Base-by-base conservation (phyloP, 53 echinoderm and acorn worm genomes). In the Holothuria scabra region DNA sequence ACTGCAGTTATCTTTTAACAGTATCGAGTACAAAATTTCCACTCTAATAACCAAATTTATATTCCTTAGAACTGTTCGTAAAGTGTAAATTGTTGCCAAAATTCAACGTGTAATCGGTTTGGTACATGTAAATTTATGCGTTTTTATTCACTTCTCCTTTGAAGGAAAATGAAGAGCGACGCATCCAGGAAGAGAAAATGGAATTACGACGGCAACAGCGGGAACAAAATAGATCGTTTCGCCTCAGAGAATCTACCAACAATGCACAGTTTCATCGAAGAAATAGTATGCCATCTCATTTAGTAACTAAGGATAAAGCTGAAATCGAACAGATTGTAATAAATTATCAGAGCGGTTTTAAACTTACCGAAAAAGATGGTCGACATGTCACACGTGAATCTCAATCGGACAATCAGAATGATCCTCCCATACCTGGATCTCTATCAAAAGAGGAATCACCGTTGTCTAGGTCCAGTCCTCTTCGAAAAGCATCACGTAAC, bases 151-250 rank as follows among this genome's bases (percentile, higher is more conserved):
- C 23, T 20, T 14, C 12, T 82, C 0, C 20, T 87, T 79, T 31
- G 22, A 46, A 96, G 96, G 96, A 96, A 84, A 96, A 96, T 57
- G 96, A 96, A 80, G 68, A 79, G 14, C 88, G 93, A 34, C 87
- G 86, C n/a, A 44, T 88, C 21, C 90, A 90, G 58, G 96, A 96
- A 75, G 61, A 91, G 24, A 76, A 85, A 74, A 87, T 89, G 7
- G 92, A 91, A 82, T 87, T 90, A 23, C 93, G 99, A 60, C 87
- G 91, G 30, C 83, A 81, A 44, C 90, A 94, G 60, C 85, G 90
- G 2, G 93, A 93, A 46, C 93, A 96, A 66, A 91, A 92, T 80
- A 88, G 88, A 31, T 82, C 84, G 19, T 62, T 75, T 20, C 83
- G 84, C 6, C 22, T 80, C 21, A 87, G 83, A 44, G 88, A 86